Conservation (phyloP, 2,797 vertebrate species). For the Etheostoma perlongum region DNA sequence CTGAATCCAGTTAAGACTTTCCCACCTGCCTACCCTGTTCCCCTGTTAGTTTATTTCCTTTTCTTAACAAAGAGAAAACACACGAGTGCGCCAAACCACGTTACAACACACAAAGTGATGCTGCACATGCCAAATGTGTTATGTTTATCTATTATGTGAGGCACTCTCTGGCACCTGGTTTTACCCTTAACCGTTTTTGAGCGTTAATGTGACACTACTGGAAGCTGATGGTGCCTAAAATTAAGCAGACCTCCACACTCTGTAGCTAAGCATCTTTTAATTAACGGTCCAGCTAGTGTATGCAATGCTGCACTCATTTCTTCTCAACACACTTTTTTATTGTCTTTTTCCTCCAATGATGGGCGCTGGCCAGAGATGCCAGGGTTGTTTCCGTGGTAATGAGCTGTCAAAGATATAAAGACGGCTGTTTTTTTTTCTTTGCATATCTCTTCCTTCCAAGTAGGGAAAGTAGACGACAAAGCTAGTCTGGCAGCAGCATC, state of each 20-base stretch:
- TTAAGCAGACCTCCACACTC: constrained; percentile 53
- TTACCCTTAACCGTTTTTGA: constrained; percentile 37
- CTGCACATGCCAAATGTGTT: constrained; percentile 28
- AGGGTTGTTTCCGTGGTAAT: constrained; percentile 87
- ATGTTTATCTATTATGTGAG: constrained; percentile 45
- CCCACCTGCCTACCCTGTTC: constrained; percentile 40
- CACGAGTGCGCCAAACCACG: constrained; percentile 20
- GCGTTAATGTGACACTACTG: constrained; percentile 16
- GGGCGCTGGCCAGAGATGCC: constrained; percentile 77
- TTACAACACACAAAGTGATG: constrained; percentile 34
- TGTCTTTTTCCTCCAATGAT: constrained; percentile 69
- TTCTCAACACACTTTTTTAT: constrained; percentile 59
- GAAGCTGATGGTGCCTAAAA: constrained; percentile 36
- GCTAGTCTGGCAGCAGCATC: constrained; percentile 78
- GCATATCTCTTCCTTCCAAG: constrained; percentile 79
- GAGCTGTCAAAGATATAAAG: constrained; percentile 88
- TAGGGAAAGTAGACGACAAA: constrained; percentile 73
- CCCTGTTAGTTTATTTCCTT: constrained; percentile 37
- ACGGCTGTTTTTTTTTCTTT: constrained; percentile 76
- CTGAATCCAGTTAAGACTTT: constrained; percentile 48
- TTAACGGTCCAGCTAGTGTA: constrained; percentile 72
- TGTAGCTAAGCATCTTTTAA: constrained; percentile 78
- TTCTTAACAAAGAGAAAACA: constrained; percentile 46
- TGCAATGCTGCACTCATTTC: constrained; percentile 69
- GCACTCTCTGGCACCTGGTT: constrained; percentile 24